Evolutionary conservation across 2,113 vertebrate species (phyloP).

Genomic region (Cyphomyrus discorhynchus): DNA sequence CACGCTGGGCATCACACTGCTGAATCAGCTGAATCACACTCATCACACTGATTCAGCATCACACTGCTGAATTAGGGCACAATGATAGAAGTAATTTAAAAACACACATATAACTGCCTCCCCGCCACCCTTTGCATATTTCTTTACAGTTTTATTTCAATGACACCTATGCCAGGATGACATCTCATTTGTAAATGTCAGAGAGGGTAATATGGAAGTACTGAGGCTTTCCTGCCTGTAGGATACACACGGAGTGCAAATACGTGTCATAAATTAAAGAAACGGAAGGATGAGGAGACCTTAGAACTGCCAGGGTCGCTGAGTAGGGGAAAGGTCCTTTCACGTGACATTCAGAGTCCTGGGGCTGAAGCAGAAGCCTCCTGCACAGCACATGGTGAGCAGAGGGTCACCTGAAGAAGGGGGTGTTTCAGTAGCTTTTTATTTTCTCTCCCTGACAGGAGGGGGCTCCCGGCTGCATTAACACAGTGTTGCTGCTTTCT

Average conservation of each 20-base stretch:
- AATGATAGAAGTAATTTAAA: not conserved
- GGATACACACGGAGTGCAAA: not conserved
- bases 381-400: not conserved
- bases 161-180: not conserved
- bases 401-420: not conserved
- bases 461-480: constrained; percentile 60
- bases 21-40: not conserved
- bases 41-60: no score
- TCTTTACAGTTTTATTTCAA: not conserved
- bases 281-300: not conserved
- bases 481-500: constrained; percentile 67
- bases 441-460: constrained; percentile 40
- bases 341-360: not conserved
- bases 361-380: not conserved
- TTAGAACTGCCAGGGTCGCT: not conserved
- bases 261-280: not conserved
- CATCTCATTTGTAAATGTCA: constrained; percentile 15
- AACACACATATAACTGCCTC: not conserved
- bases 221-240: not conserved
- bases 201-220: not conserved
- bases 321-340: not conserved
- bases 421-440: not conserved
- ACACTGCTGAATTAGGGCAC: not conserved
- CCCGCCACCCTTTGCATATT: not conserved
- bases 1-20: not conserved